A percentile compares a stretch with the other conserved stretches of the same genome.
Conservation (phyloP, 2,888 invertebrate species). For the Aphrophora alni region DNA sequence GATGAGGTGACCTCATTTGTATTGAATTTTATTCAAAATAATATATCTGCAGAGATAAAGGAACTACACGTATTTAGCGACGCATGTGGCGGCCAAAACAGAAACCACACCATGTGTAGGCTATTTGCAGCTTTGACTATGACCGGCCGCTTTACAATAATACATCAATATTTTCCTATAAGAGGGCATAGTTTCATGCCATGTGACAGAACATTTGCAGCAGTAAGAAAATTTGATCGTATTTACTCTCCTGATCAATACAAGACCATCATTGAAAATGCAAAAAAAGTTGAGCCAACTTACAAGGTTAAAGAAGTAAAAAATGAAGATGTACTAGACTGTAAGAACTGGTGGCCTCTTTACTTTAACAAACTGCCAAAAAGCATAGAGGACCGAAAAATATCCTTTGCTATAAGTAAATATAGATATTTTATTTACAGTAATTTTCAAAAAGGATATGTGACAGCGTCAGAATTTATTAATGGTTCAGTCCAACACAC, state of each 20-base stretch:
- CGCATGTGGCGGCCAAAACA: slow-evolving; percentile 51
- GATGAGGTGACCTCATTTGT: slow-evolving; percentile 12
- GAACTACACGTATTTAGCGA: slow-evolving; percentile 49
- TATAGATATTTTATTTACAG: not conserved
- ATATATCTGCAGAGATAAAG: not conserved
- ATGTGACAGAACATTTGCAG: slow-evolving; percentile 45
- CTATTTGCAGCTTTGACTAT: slow-evolving; percentile 38
- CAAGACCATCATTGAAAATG: slow-evolving; percentile 7
- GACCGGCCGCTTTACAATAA: slow-evolving; percentile 38
- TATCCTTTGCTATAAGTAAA: slow-evolving; percentile 31
- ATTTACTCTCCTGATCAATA: slow-evolving; percentile 37
- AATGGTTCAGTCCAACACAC: not conserved
- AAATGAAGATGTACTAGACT: slow-evolving; percentile 37
- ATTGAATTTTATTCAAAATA: slow-evolving; percentile 6
- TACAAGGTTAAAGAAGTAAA: slow-evolving; percentile 30
- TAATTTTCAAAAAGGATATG: not conserved
- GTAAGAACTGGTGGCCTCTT: slow-evolving; percentile 40
- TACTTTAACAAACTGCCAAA: slow-evolving; percentile 38
- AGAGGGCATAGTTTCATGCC: slow-evolving; percentile 45
- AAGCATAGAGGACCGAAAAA: slow-evolving; percentile 12
- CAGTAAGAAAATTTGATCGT: slow-evolving; percentile 34
- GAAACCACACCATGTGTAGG: slow-evolving; percentile 40
- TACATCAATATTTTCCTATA: slow-evolving; percentile 43
- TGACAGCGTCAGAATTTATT: not conserved
- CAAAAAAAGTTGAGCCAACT: not conserved